Evolutionary conservation across 2,113 vertebrate genomes (phyloP).

Genomic region (Lontra canadensis): DNA sequence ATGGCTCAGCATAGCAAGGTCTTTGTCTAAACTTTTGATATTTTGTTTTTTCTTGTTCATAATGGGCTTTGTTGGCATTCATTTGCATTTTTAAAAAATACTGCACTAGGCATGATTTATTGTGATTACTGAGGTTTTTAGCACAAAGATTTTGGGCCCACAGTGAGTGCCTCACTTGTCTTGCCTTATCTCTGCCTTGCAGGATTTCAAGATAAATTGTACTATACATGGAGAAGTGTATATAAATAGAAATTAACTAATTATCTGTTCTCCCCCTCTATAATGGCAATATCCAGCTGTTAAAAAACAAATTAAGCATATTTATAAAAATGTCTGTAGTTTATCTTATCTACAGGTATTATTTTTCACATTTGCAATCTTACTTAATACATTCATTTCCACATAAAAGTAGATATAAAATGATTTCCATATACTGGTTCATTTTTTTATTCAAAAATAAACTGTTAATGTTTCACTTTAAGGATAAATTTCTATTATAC

Average conservation of each 20-base stretch:
- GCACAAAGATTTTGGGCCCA: neutral
- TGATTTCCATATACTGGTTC: neutral
- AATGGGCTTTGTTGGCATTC: slow-evolving; percentile 2
- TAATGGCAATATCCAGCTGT: neutral
- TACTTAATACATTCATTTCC: neutral
- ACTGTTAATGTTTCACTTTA: slow-evolving; percentile 19
- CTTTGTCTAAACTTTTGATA: neutral
- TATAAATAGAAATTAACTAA: slow-evolving; percentile 24
- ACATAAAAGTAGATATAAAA: slow-evolving; percentile 45
- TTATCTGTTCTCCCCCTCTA: neutral
- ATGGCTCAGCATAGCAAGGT: neutral
- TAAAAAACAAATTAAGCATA: neutral
- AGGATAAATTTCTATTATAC: slow-evolving; percentile 2
- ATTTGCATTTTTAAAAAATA: neutral
- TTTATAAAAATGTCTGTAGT: neutral
- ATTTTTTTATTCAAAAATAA: slow-evolving; percentile 41
- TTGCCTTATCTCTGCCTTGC: neutral
- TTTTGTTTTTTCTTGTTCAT: neutral
- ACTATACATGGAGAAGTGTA: neutral
- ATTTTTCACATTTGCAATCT: slow-evolving; percentile 46
- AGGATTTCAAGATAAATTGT: slow-evolving; percentile 34
- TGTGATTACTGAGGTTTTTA: slow-evolving; percentile 29
- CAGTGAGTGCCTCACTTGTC: neutral
- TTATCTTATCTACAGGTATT: neutral
- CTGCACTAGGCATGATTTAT: slow-evolving; percentile 18